Conservation (phyloP, 2,113 vertebrate species). For the Leptodactylus fuscus region DNA sequence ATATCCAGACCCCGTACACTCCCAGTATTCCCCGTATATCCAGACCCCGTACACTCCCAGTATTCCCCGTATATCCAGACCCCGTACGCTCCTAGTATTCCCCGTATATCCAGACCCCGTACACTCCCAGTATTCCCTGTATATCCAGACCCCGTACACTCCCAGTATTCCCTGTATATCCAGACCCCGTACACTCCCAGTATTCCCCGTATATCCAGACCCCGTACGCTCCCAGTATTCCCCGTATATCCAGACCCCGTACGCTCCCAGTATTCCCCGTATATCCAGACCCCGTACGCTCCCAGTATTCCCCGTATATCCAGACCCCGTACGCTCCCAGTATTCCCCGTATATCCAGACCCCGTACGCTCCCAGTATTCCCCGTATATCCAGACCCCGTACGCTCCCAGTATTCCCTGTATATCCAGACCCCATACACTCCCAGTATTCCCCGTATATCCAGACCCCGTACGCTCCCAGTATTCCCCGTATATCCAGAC, state of each 20-base stretch:
- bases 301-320: neutral
- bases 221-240: neutral
- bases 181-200: too few relatives aligned
- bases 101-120: neutral
- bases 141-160: neutral
- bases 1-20: neutral
- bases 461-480: rapidly evolving
- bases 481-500: neutral
- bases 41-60: too few relatives aligned
- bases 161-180: neutral
- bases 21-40: neutral
- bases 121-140: neutral
- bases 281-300: neutral
- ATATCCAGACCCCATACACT: neutral
- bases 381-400: neutral
- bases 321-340: neutral
- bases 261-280: neutral
- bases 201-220: neutral
- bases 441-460: neutral
- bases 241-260: neutral
- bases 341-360: neutral
- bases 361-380: neutral
- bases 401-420: neutral
- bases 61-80: neutral
- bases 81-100: too few relatives aligned